Percentiles rank a stretch among this genome's conserved stretches.
phyloP scores from a whole-genome alignment of 2,113 vertebrate species.

The Danio rerio region GRCz12tu NC_133177.1:17505001-17505500 shows the following conservation, averaged over 20 bases:
- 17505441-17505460: too few species aligned
- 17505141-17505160: background rate
- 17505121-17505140: background rate
- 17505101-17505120: background rate
- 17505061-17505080: background rate
- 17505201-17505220: background rate
- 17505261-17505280: background rate
- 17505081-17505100: background rate
- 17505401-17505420: too few species aligned
- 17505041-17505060: conserved; percentile 22
- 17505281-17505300: background rate
- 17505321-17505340: too few species aligned
- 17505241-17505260: background rate
- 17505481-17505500: background rate
- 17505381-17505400: too few species aligned
- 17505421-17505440: too few species aligned
- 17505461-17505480: too few species aligned
- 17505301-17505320: too few species aligned
- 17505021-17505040: conserved; percentile 17
- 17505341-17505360: background rate
- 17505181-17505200: background rate
- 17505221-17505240: background rate
- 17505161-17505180: background rate
- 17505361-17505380: too few species aligned
- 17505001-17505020: conserved; percentile 27